Evolutionary conservation across 1,140 invertebrate genomes (phyloP), one percentile per base, ranked within the genome.

Genomic region (Caenorhabditis tropicalis): DNA sequence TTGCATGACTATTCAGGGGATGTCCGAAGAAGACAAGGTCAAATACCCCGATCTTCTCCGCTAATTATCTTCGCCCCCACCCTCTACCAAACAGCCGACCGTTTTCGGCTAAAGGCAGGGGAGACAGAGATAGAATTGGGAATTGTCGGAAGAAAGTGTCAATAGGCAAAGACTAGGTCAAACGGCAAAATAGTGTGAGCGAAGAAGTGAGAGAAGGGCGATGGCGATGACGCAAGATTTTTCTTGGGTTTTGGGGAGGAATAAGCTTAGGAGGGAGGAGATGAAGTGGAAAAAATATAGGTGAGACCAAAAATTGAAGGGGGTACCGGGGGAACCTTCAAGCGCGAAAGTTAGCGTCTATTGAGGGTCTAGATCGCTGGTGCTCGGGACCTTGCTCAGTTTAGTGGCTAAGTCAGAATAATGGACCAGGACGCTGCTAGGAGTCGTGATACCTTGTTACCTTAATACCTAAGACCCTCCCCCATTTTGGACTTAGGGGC

Each of bases 121-220:
- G 12, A 53, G 51, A 53, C 16, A 24, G 53, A 27, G 4, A 58
- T 10, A 27, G 10, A 33, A 21, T 6, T 7, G 29, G 31, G 7
- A 33, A 6, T n/a, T 36, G 31, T 31, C 1, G 31, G 31, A 65
- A 65, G 65, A 74, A 74, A 74, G 65, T 74, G 36, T 39, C 65
- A 74, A 74, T 43, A 74, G 36, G 36, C 33, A 46, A 74, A 74
- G 65, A 74, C 19, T 74, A 43, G 65, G 65, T 74, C 65, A 74
- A 74, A 74, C 19, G 31, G 19, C 2, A 33, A 36, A 33, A 65
- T 33, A 65, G 29, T 56, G 24, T n/a, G n/a, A 21, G 24, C 7
- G 24, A 0, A 19, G n/a, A 7, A n/a, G n/a, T 21, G 36, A 74
- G 65, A 74, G 9, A 65, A 36, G 16, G 12, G 19, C 3, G n/a